These are phyloP conservation scores for Mamestra brassicae DNA, from an alignment of 2,888 invertebrate species.

Conservation along the genomic window DNA sequence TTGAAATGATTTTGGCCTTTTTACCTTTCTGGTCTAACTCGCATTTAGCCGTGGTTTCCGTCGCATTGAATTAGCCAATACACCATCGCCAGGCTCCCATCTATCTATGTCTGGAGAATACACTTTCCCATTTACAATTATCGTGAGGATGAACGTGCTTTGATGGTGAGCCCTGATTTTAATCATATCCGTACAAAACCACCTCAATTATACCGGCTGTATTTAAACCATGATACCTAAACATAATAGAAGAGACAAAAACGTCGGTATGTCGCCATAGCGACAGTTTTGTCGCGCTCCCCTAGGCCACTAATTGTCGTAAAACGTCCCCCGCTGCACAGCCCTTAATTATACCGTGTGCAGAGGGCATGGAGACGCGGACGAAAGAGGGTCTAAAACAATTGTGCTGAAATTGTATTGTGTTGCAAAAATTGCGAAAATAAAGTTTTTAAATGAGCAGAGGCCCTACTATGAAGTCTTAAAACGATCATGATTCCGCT, in stretches of 20 bases:
- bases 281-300: constrained; percentile 61
- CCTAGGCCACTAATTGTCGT: constrained; percentile 72
- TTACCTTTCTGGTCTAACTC: neutral
- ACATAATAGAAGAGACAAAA: constrained; percentile 44
- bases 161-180: too few relatives aligned
- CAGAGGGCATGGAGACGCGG: constrained; percentile 41
- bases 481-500: too few relatives aligned
- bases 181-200: neutral
- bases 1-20: neutral
- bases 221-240: constrained; percentile 19
- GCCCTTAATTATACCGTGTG: constrained; percentile 64
- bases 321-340: constrained; percentile 67
- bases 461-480: too few relatives aligned
- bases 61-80: too few relatives aligned
- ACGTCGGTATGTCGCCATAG: constrained; percentile 45
- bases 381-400: constrained; percentile 20
- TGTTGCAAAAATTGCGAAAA: constrained; percentile 6
- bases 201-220: neutral
- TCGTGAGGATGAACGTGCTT: too few relatives aligned
- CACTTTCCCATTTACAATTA: too few relatives aligned
- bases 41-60: too few relatives aligned
- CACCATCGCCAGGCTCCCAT: too few relatives aligned
- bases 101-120: too few relatives aligned
- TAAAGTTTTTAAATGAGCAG: constrained; percentile 11
- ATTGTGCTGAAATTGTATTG: constrained; percentile 40